phyloP scores from a whole-genome alignment of 1,140 invertebrate genomes.

The Centruroides sculpturatus region DNA sequence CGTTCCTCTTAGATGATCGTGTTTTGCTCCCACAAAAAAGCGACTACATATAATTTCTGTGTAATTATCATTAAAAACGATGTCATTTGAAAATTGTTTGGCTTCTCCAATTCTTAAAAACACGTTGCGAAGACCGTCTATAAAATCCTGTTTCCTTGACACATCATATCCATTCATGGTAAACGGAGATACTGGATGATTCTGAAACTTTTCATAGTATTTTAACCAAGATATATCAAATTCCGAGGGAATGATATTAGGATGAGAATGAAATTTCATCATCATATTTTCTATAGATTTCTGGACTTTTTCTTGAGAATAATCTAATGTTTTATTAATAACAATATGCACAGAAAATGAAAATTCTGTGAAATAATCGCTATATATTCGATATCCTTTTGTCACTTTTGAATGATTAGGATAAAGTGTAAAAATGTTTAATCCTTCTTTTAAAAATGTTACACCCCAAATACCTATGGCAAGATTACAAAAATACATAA shows the following conservation, averaged over 20 bases:
- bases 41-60: constrained; percentile 64
- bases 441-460: constrained; percentile 71
- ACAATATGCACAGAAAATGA: constrained; percentile 78
- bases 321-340: constrained; percentile 63
- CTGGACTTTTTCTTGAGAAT: constrained; percentile 63
- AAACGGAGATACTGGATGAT: constrained; percentile 49
- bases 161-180: constrained; percentile 49
- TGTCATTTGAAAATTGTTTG: constrained; percentile 60
- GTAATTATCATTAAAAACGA: constrained; percentile 59
- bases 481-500: constrained; percentile 64
- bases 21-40: constrained; percentile 74
- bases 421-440: constrained; percentile 67
- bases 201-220: constrained; percentile 61
- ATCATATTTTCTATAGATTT: constrained; percentile 61
- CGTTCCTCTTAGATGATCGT: constrained; percentile 67
- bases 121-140: constrained; percentile 53
- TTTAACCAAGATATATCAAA: constrained; percentile 84
- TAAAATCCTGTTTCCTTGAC: constrained; percentile 55
- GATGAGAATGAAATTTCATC: constrained; percentile 59
- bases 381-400: constrained; percentile 74
- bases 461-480: constrained; percentile 72
- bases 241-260: constrained; percentile 46
- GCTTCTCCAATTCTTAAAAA: constrained; percentile 14
- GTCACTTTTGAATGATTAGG: constrained; percentile 77
- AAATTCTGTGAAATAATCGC: constrained; percentile 75